A percentile compares a stretch with the other conserved stretches of the same genome.
phyloP scores from a whole-genome alignment of 1,140 invertebrate species.

The Drosophila parvula region DNA sequence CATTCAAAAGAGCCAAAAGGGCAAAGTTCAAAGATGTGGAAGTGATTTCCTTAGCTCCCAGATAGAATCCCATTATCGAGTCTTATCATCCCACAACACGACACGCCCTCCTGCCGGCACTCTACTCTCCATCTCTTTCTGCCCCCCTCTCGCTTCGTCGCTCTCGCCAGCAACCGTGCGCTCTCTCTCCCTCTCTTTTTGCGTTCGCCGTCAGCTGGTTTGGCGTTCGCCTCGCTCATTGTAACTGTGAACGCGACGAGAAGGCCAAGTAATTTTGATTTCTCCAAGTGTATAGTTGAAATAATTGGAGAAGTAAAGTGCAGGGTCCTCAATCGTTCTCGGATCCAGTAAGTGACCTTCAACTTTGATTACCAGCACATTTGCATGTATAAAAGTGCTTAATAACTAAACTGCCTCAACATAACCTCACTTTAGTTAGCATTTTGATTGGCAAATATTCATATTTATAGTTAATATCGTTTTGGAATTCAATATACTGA shows the following conservation, averaged over 20 bases:
- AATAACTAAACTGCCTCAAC: conserved; percentile 4
- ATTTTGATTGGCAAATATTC: not conserved
- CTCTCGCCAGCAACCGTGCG: conserved; percentile 16
- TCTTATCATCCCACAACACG: conserved; percentile 31
- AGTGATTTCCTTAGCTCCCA: conserved; percentile 22
- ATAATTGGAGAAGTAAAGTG: conserved; percentile 8
- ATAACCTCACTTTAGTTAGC: conserved; percentile 62
- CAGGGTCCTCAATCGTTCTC: not conserved
- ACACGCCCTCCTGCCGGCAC: conserved; percentile 31
- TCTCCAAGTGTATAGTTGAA: conserved; percentile 54
- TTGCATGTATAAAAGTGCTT: conserved; percentile 1
- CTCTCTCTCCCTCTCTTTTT: conserved; percentile 29
- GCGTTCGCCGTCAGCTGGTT: conserved; percentile 67
- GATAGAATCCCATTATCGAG: conserved; percentile 18
- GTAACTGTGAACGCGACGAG: conserved; percentile 54
- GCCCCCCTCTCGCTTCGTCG: conserved; percentile 26
- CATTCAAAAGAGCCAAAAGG: not conserved
- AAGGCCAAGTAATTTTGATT: conserved; percentile 57
- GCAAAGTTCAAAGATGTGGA: conserved; percentile 24
- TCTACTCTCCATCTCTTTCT: conserved; percentile 15
- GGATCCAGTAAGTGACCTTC: conserved; percentile 18
- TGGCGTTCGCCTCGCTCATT: conserved; percentile 67
- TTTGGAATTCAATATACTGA: not conserved
- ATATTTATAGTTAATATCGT: not conserved
- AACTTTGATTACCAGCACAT: not conserved